Base-by-base conservation (phyloP, 2,888 invertebrate species). In the Hyalella azteca region DNA sequence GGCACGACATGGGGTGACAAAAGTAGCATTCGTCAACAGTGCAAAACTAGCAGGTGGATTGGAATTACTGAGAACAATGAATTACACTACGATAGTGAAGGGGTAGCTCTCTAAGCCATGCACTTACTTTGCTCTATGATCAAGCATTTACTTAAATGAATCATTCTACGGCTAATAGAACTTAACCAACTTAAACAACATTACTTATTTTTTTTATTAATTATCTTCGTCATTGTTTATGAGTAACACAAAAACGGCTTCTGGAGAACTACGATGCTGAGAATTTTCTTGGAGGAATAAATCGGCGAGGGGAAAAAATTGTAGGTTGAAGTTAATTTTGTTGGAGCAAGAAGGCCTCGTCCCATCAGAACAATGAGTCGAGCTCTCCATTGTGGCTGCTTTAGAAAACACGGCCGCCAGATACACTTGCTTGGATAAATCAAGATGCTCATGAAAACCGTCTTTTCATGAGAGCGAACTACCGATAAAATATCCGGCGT, bases 401-500 rank as follows among this genome's bases (percentile, higher is more conserved):
- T 36, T 15, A 60, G 60, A 60, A 60, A 32, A 60, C 60, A 36
- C 26, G 15, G 32, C 36, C 60, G 60, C 60, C 60, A 60, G 60
- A 60, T 60, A 36, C 60, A 36, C 60, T 60, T 60, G 60, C 60
- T 9, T 19, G 7, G 60, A 60, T 60, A 60, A 60, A 60, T 60
- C 60, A 60, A 60, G 60, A 29, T 9, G 60, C 60, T 60, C 60
- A 60, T 60, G 60, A 60, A 60, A 60, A 60, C 60, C 32, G 60
- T 60, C 60, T 60, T 60, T 60, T 60, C 60, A 36, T 60, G 60
- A 36, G 60, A 60, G 36, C 36, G 60, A 60, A 60, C 60, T 60
- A 60, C 60, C 60, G 60, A 36, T 60, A 60, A 60, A 60, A 60
- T 36, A 60, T 29, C 32, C 60, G 5, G 32, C 26, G 60, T 60